Percentiles rank a stretch among this genome's conserved stretches.
phyloP scores from a whole-genome alignment of 2,888 invertebrate species.

The Rhopalosiphum nymphaeae region DNA sequence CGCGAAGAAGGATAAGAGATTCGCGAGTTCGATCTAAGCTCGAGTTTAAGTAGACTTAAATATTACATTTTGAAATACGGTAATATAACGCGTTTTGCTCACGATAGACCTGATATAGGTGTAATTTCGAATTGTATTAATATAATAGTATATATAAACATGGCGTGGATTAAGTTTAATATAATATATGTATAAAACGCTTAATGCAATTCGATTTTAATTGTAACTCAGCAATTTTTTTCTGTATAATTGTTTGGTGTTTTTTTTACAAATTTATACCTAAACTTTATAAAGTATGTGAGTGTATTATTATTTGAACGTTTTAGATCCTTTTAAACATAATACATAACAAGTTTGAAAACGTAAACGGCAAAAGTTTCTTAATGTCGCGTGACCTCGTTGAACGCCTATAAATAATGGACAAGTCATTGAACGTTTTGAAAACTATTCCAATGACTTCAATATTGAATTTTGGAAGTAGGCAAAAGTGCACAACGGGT shows the following conservation, averaged over 20 bases:
- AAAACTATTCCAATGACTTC: slow-evolving; percentile 53
- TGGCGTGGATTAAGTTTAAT: neutral
- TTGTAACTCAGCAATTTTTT: neutral
- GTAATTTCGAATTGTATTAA: neutral
- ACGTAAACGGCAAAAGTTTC: slow-evolving; percentile 35
- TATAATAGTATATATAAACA: neutral
- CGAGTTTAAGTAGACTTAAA: slow-evolving; percentile 25
- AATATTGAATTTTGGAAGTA: slow-evolving; percentile 27
- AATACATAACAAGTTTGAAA: slow-evolving; percentile 18
- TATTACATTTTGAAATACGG: neutral
- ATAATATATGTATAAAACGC: neutral
- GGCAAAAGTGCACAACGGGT: neutral
- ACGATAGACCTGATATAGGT: neutral
- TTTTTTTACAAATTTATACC: neutral
- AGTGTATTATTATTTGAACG: neutral
- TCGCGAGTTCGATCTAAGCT: neutral
- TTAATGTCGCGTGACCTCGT: slow-evolving; percentile 39
- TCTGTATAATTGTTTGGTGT: neutral
- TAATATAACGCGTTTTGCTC: neutral
- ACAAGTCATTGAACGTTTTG: slow-evolving; percentile 43
- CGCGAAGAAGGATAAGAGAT: neutral
- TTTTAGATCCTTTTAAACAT: slow-evolving; percentile 11
- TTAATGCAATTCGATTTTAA: neutral
- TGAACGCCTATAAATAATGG: slow-evolving; percentile 34
- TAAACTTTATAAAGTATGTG: slow-evolving; percentile 5